Evolutionary conservation across 2,888 invertebrate genomes (phyloP), one percentile per base, ranked within the genome.

Genomic region (Alitta virens): DNA sequence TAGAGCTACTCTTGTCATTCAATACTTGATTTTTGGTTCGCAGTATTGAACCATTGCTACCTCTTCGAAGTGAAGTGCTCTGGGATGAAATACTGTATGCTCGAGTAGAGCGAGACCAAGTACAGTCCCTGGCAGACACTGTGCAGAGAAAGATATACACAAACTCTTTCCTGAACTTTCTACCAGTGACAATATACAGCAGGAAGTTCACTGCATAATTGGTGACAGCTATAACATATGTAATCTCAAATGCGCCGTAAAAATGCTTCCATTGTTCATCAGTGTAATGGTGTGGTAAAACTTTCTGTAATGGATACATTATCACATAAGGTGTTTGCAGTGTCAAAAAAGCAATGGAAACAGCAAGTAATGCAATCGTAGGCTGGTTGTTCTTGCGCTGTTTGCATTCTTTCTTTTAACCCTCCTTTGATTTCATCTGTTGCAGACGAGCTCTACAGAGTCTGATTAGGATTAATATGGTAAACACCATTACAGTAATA

Each of bases 161-260:
- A 33, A 59, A 25, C 16, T 51, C 50, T 2, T 23, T 40, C 5
- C 59, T n/a, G 40, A 59, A 59, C 12, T 50, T 43, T 3, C 23
- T 23, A 1, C 59, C 59, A 1, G 51, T 49, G 7, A 51, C 7
- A 18, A 38, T 50, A 33, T 49, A 59, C 3, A 59, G 51, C 1
- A 51, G 18, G 40, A 59, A 59, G 24, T 59, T 59, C 16, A 59
- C 38, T 2, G 40, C 50, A 38, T 59, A 59, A 49, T 59, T 51
- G 3, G 23, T 51, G 21, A 59, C 52, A n/a, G 59, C 59, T 9
- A 59, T 27, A 40, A 59, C 42, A 21, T 38, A n/a, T 18, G 38
- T 14, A 12, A 40, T 40, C 16, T 51, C 51, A 18, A 51, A 51
- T 16, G 40, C 52, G 16, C 7, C 5, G n/a, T 16, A 16, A 7